Evolutionary conservation across 2,888 invertebrate genomes (phyloP), one percentile per base, ranked within the genome.

Genomic region (Keiferia lycopersicella): DNA sequence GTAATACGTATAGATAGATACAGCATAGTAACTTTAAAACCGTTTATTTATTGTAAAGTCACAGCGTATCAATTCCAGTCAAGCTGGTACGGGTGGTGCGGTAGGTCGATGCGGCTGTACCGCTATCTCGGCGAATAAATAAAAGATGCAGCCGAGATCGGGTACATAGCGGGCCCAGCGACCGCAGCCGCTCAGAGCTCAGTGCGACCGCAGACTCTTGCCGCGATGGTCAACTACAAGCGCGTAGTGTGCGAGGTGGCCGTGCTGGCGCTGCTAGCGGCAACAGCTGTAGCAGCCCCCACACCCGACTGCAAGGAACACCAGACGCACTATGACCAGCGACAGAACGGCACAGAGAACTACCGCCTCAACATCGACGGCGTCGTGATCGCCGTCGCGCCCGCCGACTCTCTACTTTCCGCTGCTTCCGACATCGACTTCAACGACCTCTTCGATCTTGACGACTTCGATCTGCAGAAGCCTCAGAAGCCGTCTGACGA

Each of bases 321-420:
- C 48, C 66, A 84, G 60, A 69, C 87, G 22, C 86, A 89, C 68
- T 94, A 94, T 80, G 96, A 96, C 82, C 96, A 96, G 78, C 87
- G 96, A 8, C 96, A 96, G 80, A 96, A 96, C 77, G 96, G 96
- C 0, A 90, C 94, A 0, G 96, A 95, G 73, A 96, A 96, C 86
- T 93, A 94, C 69, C 91, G 95, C 18, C 84, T 96, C 11, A 94
- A 93, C 77, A 91, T 96, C 61, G 94, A 95, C 73, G 95, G 94
- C 14, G 88, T 95, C n/a, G 92, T 94, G 14, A 83, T 95, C 39
- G 94, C 95, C 2, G 87, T 94, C 51, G 94, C 94, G 0, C 94
- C 95, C 0, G 93, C 93, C 0, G 94, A 94, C 62, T 87, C 93
- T 1, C 82, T 95, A 8, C 79, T 95, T 14, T 85, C 93, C 22